Base-by-base conservation (phyloP, 2,888 invertebrate genomes). In the Pseudanteris insignis region DNA sequence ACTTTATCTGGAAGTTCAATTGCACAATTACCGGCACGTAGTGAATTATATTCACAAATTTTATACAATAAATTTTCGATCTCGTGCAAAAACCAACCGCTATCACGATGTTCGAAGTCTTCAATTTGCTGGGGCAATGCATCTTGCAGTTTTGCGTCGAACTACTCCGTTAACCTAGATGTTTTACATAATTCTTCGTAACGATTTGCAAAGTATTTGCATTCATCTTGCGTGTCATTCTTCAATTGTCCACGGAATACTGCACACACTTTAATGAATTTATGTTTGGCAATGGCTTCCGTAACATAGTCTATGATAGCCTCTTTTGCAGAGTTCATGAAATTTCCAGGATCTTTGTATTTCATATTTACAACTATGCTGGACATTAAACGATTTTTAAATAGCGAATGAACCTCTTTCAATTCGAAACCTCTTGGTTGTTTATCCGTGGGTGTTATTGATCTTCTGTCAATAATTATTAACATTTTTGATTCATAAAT, bases 1-100 rank as follows among this genome's bases (percentile, higher is more conserved):
- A n/a, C n/a, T n/a, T n/a, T n/a, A n/a, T n/a, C n/a, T n/a, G n/a
- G n/a, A n/a, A n/a, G n/a, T n/a, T n/a, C n/a, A n/a, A n/a, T n/a
- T n/a, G n/a, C n/a, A n/a, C n/a, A n/a, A n/a, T n/a, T n/a, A n/a
- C 37, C 37, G 1, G 36, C 36, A 8, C 26, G 37, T 1, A 37
- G 1, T 9, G 37, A 14, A 21, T 37, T 37, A 6, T 12, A 26
- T 14, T 37, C 26, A 6, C 1, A 1, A 9, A 37, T 26, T 13
- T 26, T 3, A 26, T 25, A 12, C 26, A 3, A 1, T 1, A 37
- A 10, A 25, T 36, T 37, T 1, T 9, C 14, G 8, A 37, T 14
- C 1, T 2, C 21, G 4, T 2, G 1, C 8, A 36, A 9, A 1
- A 8, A 2, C 29, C 28, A 40, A 1, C 43, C 43, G 2, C 12